These are phyloP conservation scores for Phalacrocorax carbo DNA, from an alignment of 2,113 vertebrate genomes.

Conservation along the genomic window DNA sequence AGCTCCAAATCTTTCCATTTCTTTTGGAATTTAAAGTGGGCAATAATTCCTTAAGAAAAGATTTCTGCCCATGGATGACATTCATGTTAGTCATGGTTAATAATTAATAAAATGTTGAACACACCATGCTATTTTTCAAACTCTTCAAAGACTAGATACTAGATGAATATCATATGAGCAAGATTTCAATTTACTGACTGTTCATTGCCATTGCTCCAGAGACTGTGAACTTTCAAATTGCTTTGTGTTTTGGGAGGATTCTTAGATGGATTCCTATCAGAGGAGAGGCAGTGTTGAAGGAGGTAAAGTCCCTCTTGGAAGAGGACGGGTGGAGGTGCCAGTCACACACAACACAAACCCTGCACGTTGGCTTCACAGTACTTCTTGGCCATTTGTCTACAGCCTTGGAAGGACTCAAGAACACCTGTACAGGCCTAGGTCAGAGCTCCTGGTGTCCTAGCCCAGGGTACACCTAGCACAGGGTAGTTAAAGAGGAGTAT, in stretches of 20 bases:
- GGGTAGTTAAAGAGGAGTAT: not conserved
- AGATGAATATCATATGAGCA: not conserved
- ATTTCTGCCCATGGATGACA: not conserved
- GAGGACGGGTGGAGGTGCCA: fast-evolving
- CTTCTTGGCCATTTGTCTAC: not conserved
- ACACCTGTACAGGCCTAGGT: not conserved
- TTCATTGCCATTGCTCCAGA: not conserved
- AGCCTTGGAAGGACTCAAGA: not conserved
- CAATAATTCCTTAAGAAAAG: slow-evolving; percentile 22
- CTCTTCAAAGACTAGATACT: not conserved
- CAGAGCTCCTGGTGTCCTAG: not conserved
- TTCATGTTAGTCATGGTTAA: not conserved
- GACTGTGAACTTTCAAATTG: fast-evolving
- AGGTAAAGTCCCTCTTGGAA: not conserved
- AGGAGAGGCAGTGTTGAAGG: not conserved
- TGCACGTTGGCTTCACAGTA: not conserved
- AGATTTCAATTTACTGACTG: not conserved
- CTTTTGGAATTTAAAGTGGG: slow-evolving; percentile 17
- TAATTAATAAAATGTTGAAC: not conserved
- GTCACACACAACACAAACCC: not conserved
- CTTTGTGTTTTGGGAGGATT: not conserved
- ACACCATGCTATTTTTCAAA: not conserved
- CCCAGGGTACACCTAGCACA: not conserved
- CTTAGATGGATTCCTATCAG: not conserved
- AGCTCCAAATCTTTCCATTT: slow-evolving; percentile 13